Base-by-base conservation (phyloP, 2,888 invertebrate species). In the Euzetes globulus region DNA sequence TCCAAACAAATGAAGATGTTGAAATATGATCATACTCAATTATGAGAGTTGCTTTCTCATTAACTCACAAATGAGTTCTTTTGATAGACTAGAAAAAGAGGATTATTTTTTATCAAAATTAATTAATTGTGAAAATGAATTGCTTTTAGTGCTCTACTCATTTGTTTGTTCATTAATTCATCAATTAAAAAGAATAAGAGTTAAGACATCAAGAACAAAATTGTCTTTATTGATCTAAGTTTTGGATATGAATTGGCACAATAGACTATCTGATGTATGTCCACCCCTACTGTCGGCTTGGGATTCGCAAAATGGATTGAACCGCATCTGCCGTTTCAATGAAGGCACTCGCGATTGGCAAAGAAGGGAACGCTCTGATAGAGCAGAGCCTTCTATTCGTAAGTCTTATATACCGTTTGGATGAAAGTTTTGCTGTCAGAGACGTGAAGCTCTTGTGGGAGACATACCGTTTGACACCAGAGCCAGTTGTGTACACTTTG, bases 261-360 rank as follows among this genome's bases (percentile, higher is more conserved):
- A 27, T 22, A 63, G 63, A 27, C 41, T 37, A 19, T 22, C 1
- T 22, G 41, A 15, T 19, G 68, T 68, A 5, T 41, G 37, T 68
- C 41, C 68, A 68, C 68, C 68, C 68, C 68, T 68, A 33, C 22
- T 22, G 22, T 13, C n/a, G n/a, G 22, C 17, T n/a, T 22, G 19
- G 11, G 4, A 60, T 2, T 17, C n/a, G 37, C 22, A 1, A 37
- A 68, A 41, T 68, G 68, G 68, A 68, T 68, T 68, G 68, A 68
- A 45, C 68, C 68, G 68, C 68, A 68, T 37, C 68, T 68, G 68
- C 68, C 68, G 68, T 68, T 68, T 33, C n/a, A 41, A 19, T 45
- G 68, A 68, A 68, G 41, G 63, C 68, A 68, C 41, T 68, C 68
- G 41, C 41, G 41, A 68, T 68, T 68, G 45, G 68, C 13, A 37